Base-by-base conservation (phyloP, 2,797 vertebrate species). In the Channa striata region DNA sequence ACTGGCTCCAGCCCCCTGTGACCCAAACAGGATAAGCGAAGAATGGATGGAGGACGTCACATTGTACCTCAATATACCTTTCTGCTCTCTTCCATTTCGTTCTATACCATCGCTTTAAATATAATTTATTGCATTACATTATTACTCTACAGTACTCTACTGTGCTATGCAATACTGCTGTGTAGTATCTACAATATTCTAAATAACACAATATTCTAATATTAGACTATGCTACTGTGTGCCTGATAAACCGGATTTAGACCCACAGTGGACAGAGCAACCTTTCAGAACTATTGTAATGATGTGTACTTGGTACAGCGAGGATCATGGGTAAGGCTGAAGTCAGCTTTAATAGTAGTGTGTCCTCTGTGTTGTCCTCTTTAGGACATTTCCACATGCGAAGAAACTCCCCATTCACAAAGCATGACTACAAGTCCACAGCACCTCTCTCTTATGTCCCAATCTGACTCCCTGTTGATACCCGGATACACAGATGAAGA, bases 401-500 rank as follows among this genome's bases (percentile, higher is more conserved):
- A 82, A 36, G 75, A 89, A 16, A 36, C 33, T 8, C 58, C 68
- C 13, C 59, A 47, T 36, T 25, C 46, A 3, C 68, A 44, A 6
- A 43, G 64, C 57, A 5, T 60, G 58, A 78, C 52, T 20, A 13
- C 46, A 8, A 63, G 57, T 19, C 70, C 74, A 8, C 64, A 51
- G 53, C 74, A 68, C 42, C 50, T 52, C 0, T 39, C 57, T 8
- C 51, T 77, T 42, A 68, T 51, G n/a, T 73, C 76, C 2, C 58
- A 71, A 7, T 56, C 79, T 13, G 83, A 82, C 5, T 48, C 72
- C 25, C 36, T 57, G 0, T 68, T 72, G 6, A 9, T 72, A 49
- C 37, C 74, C 65, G 82, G 78, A 73, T 81, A 60, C 53, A 78
- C 69, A 59, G 86, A 87, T 11, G 87, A 83, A 52, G 84, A 89